A percentile compares a stretch with the other conserved stretches of the same genome.
These are phyloP conservation scores for Byasa hedistus DNA, from an alignment of 2,888 invertebrate species.

Conservation along the genomic window DNA sequence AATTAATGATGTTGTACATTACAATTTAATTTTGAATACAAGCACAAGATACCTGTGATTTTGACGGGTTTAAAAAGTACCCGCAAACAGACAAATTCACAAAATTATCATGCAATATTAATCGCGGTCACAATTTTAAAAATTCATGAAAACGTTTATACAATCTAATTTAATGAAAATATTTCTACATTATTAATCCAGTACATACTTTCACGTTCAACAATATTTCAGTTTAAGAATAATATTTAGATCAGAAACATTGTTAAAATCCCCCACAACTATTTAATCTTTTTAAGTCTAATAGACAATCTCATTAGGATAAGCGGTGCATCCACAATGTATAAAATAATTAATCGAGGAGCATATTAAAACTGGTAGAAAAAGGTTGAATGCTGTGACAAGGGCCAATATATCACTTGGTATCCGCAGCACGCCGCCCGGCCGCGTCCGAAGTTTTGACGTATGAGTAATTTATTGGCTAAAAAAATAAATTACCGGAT, in stretches of 20 bases:
- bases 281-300: conserved; percentile 24
- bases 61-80: too few relatives aligned
- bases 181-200: too few relatives aligned
- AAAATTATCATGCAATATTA: too few relatives aligned
- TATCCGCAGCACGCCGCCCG: conserved; percentile 42
- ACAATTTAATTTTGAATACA: too few relatives aligned
- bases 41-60: too few relatives aligned
- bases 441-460: conserved; percentile 73
- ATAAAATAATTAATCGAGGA: conserved; percentile 64
- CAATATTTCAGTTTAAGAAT: too few relatives aligned
- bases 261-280: background rate
- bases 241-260: background rate
- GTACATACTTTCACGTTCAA: too few relatives aligned
- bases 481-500: conserved; percentile 78
- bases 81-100: too few relatives aligned
- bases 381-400: conserved; percentile 70
- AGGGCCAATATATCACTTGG: conserved; percentile 74
- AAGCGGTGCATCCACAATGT: conserved; percentile 54
- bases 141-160: too few relatives aligned
- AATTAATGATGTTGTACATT: too few relatives aligned
- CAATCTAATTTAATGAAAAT: too few relatives aligned
- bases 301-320: conserved; percentile 50
- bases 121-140: too few relatives aligned
- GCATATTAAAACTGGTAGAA: conserved; percentile 64
- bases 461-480: conserved; percentile 78